phyloP scores from a whole-genome alignment of 2,888 invertebrate genomes.

The Macrophya annulata region DNA sequence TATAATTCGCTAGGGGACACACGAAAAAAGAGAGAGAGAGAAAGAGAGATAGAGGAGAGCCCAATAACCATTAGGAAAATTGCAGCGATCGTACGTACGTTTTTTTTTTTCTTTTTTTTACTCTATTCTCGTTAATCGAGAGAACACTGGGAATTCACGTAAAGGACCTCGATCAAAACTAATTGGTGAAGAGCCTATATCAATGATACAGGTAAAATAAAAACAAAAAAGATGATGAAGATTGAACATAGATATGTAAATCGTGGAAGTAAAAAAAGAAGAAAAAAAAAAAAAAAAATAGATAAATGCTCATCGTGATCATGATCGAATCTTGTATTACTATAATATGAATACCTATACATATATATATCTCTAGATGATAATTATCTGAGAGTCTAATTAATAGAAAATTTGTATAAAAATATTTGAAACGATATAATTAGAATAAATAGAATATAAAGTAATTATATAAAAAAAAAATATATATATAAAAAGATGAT shows the following conservation, averaged over 20 bases:
- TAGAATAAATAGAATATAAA: neutral
- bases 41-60: neutral
- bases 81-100: neutral
- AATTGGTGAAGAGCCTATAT: neutral
- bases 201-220: neutral
- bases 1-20: neutral
- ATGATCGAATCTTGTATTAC: too few species aligned
- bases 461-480: neutral
- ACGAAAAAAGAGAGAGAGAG: neutral
- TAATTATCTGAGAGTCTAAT: too few species aligned
- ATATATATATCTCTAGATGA: too few species aligned
- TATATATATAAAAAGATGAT: conserved; percentile 56
- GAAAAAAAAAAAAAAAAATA: too few species aligned
- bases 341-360: too few species aligned
- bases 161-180: neutral
- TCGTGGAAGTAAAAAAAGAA: too few species aligned
- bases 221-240: neutral
- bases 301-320: too few species aligned
- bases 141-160: neutral
- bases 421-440: neutral
- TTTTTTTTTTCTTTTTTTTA: neutral
- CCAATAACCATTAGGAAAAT: conserved; percentile 34
- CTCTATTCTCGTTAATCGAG: conserved; percentile 2
- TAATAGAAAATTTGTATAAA: neutral
- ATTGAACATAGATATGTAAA: too few species aligned